phyloP scores from a whole-genome alignment of 2,797 vertebrate species.

The Halcyon leucocephala region DNA sequence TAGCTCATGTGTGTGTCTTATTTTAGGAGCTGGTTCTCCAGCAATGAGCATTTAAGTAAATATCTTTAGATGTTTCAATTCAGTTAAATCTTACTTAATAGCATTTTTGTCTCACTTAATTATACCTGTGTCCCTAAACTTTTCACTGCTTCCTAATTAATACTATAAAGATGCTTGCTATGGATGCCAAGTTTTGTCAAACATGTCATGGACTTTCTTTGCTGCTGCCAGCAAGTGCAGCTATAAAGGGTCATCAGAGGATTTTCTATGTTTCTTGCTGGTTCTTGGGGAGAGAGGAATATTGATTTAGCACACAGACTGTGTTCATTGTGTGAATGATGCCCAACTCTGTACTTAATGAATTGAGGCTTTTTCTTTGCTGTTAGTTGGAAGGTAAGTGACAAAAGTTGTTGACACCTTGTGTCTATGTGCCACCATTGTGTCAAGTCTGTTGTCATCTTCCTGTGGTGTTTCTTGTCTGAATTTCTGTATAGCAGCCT shows the following conservation, averaged over 20 bases:
- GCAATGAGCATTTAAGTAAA: neutral
- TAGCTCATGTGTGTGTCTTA: neutral
- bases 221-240: neutral
- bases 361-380: neutral
- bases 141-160: neutral
- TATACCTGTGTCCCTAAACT: neutral
- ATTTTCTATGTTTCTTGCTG: neutral
- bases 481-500: neutral
- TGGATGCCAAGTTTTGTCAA: neutral
- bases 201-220: neutral
- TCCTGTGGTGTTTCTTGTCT: neutral
- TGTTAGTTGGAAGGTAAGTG: neutral
- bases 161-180: neutral
- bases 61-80: neutral
- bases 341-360: neutral
- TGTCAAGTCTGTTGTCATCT: neutral
- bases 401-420: neutral
- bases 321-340: neutral
- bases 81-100: constrained; percentile 3
- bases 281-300: neutral
- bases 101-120: neutral
- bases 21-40: neutral
- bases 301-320: neutral
- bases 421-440: neutral
- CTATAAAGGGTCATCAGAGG: neutral